Percentiles rank a stretch among this genome's conserved stretches.
Conservation (phyloP, 53 echinoderm and acorn worm species). For the Arbacia lixula region DNA sequence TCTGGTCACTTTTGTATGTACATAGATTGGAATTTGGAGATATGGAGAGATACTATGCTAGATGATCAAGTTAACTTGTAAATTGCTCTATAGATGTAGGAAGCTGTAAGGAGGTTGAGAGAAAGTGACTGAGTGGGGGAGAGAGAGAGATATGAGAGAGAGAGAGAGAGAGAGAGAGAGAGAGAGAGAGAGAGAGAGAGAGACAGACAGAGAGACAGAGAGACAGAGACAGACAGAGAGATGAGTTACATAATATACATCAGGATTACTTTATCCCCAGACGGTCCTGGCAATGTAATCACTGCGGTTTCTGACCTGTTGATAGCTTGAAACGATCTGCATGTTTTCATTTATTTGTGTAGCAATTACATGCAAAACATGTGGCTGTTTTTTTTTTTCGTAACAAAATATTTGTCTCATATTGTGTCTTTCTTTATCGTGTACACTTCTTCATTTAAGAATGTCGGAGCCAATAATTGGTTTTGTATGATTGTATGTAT, state of each 20-base stretch:
- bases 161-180: conserved; percentile 1
- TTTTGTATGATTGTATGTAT: too few relatives aligned
- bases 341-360: conserved; percentile 42
- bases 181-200: too few relatives aligned
- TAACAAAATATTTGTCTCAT: too few relatives aligned
- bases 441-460: too few relatives aligned
- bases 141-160: neutral
- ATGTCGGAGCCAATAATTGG: too few relatives aligned
- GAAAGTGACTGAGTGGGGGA: neutral
- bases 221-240: neutral
- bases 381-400: conserved; percentile 32
- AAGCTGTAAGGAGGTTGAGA: neutral
- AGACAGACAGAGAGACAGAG: neutral
- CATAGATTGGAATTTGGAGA: conserved; percentile 4
- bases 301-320: conserved; percentile 3
- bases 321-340: conserved; percentile 38
- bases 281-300: neutral
- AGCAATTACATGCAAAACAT: conserved; percentile 55
- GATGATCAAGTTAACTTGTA: conserved; percentile 20
- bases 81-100: conserved; percentile 38
- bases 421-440: too few relatives aligned
- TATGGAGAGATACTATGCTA: neutral
- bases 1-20: neutral
- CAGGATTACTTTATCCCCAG: neutral
- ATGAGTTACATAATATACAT: neutral